phyloP scores from a whole-genome alignment of 1,140 invertebrate genomes.

The Homarus americanus region DNA sequence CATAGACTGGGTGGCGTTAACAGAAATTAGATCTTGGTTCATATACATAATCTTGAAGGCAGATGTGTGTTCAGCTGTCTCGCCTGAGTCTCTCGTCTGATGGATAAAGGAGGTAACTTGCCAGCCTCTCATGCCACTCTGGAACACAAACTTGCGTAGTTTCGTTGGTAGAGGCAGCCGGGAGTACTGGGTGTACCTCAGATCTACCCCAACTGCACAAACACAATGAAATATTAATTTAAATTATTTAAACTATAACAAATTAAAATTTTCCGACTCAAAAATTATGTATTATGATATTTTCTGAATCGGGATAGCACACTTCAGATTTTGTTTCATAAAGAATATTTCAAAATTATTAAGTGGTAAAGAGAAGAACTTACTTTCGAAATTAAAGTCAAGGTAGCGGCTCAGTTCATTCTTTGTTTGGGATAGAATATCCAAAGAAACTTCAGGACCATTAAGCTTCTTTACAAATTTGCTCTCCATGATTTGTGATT shows the following conservation, averaged over 20 bases:
- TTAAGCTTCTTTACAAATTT: neutral
- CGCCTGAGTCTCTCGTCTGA: neutral
- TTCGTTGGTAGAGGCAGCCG: neutral
- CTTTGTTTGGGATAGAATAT: neutral
- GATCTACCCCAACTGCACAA: neutral
- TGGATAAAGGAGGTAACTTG: neutral
- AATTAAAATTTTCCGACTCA: neutral
- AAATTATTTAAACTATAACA: neutral
- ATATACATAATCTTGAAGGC: conserved; percentile 15
- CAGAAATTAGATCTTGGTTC: conserved; percentile 2
- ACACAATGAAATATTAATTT: neutral
- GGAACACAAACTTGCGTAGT: neutral
- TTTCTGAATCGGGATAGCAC: neutral
- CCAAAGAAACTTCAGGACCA: neutral
- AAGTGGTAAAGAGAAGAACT: neutral
- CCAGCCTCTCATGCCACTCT: neutral
- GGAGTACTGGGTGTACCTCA: neutral
- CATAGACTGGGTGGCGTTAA: conserved; percentile 6
- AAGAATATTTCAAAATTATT: neutral
- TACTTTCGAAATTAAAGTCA: neutral
- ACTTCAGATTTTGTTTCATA: neutral
- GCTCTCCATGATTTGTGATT: neutral
- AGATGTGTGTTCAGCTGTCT: neutral
- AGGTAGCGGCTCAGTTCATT: neutral
- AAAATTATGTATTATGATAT: neutral